A percentile compares a stretch with the other conserved stretches of the same genome.
These are phyloP conservation scores for Solea senegalensis DNA, from an alignment of 2,113 vertebrate genomes.

Conservation along the genomic window DNA sequence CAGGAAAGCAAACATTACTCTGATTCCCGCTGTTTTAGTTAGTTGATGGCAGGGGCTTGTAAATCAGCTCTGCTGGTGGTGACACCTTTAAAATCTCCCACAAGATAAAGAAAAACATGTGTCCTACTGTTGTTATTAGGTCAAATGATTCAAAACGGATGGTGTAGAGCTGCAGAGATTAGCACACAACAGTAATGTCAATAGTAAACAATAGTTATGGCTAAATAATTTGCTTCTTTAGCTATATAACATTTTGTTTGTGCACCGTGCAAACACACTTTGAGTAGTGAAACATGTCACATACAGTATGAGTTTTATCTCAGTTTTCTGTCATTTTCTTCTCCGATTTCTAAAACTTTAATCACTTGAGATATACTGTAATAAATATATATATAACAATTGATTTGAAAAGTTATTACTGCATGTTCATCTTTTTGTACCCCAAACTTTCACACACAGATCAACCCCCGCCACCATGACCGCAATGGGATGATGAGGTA, in stretches of 20 bases:
- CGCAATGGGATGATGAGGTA: no score
- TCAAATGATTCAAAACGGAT: not conserved
- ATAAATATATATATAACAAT: no score
- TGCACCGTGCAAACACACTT: no score
- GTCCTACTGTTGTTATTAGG: slow-evolving; percentile 14
- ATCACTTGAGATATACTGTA: no score
- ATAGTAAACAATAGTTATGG: not conserved
- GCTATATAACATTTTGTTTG: not conserved
- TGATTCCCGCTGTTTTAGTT: not conserved
- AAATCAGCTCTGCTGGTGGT: slow-evolving; percentile 20
- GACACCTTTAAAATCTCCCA: slow-evolving; percentile 21
- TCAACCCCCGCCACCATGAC: no score
- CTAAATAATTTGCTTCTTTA: not conserved
- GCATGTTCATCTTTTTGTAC: no score
- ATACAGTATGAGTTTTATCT: no score
- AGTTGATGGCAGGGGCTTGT: not conserved
- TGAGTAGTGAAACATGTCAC: no score
- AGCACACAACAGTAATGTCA: not conserved
- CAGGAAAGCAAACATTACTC: not conserved
- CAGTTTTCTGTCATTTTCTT: no score
- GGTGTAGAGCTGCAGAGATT: not conserved
- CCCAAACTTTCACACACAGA: no score
- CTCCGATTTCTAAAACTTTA: no score
- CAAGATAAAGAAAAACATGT: slow-evolving; percentile 13
- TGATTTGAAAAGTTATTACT: no score